Percentiles rank a stretch among this genome's conserved stretches.
Conservation (phyloP, 2,797 vertebrate species). For the Fistularia tabacaria region DNA sequence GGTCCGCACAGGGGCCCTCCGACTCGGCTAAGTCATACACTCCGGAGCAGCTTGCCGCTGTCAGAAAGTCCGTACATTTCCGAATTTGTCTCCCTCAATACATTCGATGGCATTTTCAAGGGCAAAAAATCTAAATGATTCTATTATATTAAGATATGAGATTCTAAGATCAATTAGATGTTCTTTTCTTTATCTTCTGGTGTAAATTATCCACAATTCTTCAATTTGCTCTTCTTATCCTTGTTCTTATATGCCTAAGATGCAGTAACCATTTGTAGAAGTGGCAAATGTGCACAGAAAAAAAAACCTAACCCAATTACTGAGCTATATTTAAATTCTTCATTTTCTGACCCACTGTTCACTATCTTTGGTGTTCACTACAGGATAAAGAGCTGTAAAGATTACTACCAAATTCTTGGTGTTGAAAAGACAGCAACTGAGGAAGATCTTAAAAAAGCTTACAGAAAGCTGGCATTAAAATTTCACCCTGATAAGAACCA, state of each 20-base stretch:
- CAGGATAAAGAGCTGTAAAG: conserved; percentile 97
- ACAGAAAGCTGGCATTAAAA: conserved; percentile 92
- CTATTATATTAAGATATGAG: no score
- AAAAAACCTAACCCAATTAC: no score
- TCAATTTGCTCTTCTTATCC: no score
- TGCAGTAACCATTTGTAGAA: no score
- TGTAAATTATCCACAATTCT: no score
- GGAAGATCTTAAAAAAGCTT: conserved; percentile 97
- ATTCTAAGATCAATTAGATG: no score
- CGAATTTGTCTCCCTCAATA: neutral
- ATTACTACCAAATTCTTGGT: conserved; percentile 96
- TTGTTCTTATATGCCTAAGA: no score
- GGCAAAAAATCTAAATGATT: no score
- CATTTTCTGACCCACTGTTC: neutral
- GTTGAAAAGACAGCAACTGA: conserved; percentile 87
- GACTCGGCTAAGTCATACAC: conserved; percentile 85
- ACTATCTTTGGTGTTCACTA: conserved; percentile 3
- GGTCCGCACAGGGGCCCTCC: conserved; percentile 72
- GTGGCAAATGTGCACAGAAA: no score
- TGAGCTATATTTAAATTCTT: no score
- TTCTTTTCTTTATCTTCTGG: no score
- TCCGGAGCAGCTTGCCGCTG: conserved; percentile 88
- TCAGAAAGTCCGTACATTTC: conserved; percentile 80
- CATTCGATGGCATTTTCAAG: no score
- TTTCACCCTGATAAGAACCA: conserved; percentile 99